A percentile compares a stretch with the other conserved stretches of the same genome.
These are phyloP conservation scores for Takifugu ocellatus DNA, from an alignment of 2,797 vertebrate species.

Conservation along the genomic window DNA sequence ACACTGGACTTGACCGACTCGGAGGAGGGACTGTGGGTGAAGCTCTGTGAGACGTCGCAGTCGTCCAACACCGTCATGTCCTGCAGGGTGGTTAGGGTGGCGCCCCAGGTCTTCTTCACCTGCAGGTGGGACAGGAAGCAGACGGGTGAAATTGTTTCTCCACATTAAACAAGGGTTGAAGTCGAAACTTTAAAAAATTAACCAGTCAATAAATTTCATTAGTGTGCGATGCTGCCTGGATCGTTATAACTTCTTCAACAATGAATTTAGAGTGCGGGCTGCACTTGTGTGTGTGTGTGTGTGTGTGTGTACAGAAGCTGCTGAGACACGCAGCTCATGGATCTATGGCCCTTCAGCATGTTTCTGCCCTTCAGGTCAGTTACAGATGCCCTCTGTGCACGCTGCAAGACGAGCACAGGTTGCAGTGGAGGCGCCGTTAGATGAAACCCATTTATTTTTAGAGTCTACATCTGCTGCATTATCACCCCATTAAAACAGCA, in stretches of 20 bases:
- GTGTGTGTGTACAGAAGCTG: conserved; percentile 18
- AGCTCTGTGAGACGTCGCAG: conserved; percentile 95
- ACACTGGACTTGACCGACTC: conserved; percentile 97
- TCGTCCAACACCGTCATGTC: conserved; percentile 96
- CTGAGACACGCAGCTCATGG: conserved; percentile 61
- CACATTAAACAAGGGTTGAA: background rate
- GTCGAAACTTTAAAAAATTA: background rate
- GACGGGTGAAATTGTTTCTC: too few species aligned
- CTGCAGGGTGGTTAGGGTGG: conserved; percentile 93
- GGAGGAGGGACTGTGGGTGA: conserved; percentile 96
- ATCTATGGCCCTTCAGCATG: conserved; percentile 63
- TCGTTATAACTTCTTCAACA: background rate
- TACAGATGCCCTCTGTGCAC: conserved; percentile 59
- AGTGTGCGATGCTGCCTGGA: conserved; percentile 4
- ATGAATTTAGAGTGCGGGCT: too few species aligned
- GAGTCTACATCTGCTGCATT: conserved; percentile 43
- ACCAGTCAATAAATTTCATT: background rate
- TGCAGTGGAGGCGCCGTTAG: conserved; percentile 12
- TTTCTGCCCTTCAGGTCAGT: conserved; percentile 66
- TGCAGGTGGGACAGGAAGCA: conserved; percentile 43
- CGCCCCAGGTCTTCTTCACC: conserved; percentile 98
- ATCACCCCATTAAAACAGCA: conserved; percentile 35
- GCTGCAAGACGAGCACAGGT: conserved; percentile 17
- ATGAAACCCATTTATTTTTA: conserved; percentile 36
- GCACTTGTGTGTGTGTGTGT: conserved; percentile 31